Conservation (phyloP, 2,113 vertebrate genomes). For the Chunga burmeisteri region DNA sequence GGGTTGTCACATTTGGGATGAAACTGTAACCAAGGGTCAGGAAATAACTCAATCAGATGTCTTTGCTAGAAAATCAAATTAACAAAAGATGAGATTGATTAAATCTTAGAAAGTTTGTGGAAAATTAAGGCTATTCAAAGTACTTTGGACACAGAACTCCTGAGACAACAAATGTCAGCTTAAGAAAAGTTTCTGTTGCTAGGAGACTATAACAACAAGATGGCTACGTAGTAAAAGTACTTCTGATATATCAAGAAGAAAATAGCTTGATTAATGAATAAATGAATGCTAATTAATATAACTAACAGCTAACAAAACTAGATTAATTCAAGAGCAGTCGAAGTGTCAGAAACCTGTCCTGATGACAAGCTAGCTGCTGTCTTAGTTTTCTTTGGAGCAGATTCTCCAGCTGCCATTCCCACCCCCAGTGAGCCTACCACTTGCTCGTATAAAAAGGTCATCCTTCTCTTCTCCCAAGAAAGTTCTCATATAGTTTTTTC, state of each 20-base stretch:
- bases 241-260: neutral
- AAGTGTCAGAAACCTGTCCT: neutral
- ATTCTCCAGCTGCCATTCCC: neutral
- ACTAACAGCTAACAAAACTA: neutral
- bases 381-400: neutral
- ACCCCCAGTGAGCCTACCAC: neutral
- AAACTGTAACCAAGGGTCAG: neutral
- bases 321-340: neutral
- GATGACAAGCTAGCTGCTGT: neutral
- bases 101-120: constrained; percentile 16
- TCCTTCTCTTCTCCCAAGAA: neutral
- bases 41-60: constrained; percentile 36
- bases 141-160: constrained; percentile 17
- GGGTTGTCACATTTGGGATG: neutral
- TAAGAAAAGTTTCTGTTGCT: constrained; percentile 29
- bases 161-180: constrained; percentile 17
- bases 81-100: constrained; percentile 46
- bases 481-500: neutral
- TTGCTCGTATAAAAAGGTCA: neutral
- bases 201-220: constrained; percentile 9
- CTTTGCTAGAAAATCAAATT: constrained; percentile 36
- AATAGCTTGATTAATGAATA: neutral
- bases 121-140: constrained; percentile 51
- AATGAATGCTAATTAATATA: neutral
- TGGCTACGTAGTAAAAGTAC: neutral